Evolutionary conservation across 2,797 vertebrate species (phyloP).

Genomic region (Malurus leucopterus): DNA sequence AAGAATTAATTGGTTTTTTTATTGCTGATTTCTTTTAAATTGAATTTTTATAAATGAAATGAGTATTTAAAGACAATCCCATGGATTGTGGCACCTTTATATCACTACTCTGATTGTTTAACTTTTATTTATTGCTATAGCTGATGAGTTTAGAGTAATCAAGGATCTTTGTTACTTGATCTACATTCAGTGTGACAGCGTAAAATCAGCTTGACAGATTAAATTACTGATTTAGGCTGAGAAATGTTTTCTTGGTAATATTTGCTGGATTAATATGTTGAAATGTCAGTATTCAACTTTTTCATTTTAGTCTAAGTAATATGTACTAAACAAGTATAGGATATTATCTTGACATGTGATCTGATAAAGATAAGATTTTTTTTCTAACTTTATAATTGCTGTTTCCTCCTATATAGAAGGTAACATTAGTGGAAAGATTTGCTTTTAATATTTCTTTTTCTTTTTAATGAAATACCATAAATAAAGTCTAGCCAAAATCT

Average conservation of each 20-base stretch:
- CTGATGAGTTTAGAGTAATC: background rate
- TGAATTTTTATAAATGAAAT: background rate
- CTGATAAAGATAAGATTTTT: background rate
- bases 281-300: background rate
- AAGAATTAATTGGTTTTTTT: background rate
- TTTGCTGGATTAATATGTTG: background rate
- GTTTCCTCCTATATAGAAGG: background rate
- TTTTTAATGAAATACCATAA: background rate
- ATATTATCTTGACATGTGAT: background rate
- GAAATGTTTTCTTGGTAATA: background rate
- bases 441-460: too few species aligned
- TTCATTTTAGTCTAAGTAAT: background rate
- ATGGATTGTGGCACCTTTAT: background rate
- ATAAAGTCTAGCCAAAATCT: background rate
- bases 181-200: background rate
- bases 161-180: background rate
- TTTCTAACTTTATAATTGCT: background rate
- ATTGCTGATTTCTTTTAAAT: background rate
- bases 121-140: background rate
- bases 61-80: background rate
- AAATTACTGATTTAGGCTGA: background rate
- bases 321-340: background rate
- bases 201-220: background rate
- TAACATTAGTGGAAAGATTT: background rate
- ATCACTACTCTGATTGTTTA: background rate